These are phyloP conservation scores for Pristis pectinata DNA, from an alignment of 2,797 vertebrate species.

Conservation along the genomic window DNA sequence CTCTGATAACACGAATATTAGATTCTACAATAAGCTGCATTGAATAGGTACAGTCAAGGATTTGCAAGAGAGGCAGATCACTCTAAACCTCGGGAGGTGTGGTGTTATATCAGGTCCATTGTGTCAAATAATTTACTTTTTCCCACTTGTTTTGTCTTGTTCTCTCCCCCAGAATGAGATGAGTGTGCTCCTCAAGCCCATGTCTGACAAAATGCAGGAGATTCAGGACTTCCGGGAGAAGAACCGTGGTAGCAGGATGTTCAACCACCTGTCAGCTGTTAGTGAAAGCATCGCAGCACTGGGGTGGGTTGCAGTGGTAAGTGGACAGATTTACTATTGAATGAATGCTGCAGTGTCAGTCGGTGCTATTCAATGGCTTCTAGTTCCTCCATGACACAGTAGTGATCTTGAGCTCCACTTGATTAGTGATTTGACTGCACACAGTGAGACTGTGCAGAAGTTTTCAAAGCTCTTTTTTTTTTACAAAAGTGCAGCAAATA, in stretches of 20 bases:
- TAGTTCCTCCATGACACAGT: not conserved
- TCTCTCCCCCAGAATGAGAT: conserved; percentile 65
- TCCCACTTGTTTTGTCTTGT: conserved; percentile 12
- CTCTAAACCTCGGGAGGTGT: no score
- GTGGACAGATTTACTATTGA: conserved; percentile 42
- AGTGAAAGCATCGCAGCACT: conserved; percentile 94
- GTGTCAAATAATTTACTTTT: not conserved
- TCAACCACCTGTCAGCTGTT: conserved; percentile 93
- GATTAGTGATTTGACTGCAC: not conserved
- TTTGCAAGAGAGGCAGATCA: not conserved
- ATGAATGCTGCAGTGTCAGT: not conserved
- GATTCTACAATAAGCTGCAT: not conserved
- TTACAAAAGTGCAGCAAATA: not conserved
- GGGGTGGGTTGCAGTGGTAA: conserved; percentile 94
- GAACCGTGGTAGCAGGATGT: conserved; percentile 82
- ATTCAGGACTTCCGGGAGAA: conserved; percentile 87
- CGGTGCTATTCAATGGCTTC: not conserved
- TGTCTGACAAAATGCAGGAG: conserved; percentile 89
- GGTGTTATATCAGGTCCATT: not conserved
- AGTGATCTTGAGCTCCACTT: not conserved
- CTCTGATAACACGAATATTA: not conserved
- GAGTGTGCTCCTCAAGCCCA: conserved; percentile 75
- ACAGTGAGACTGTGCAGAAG: not conserved
- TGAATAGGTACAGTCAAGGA: not conserved
- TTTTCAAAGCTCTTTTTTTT: not conserved